A percentile compares a stretch with the other conserved stretches of the same genome.
phyloP scores from a whole-genome alignment of 2,113 vertebrate genomes.

The Syrrhaptes paradoxus region DNA sequence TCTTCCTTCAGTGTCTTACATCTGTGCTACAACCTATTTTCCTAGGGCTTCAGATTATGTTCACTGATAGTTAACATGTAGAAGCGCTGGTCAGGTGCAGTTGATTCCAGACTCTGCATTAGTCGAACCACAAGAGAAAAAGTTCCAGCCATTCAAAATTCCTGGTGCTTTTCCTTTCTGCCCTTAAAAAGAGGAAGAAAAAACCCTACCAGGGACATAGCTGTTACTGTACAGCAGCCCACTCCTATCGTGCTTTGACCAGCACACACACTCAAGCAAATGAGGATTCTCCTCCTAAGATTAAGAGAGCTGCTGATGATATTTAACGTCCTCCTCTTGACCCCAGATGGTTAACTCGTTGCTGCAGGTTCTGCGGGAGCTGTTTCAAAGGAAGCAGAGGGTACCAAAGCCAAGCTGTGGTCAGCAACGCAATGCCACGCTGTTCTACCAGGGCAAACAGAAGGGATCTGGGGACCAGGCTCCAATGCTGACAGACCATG shows the following conservation, averaged over 20 bases:
- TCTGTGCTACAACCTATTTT: slow-evolving; percentile 71
- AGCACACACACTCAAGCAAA: not conserved
- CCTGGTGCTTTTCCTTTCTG: not conserved
- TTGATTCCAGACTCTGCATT: not conserved
- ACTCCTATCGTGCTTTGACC: not conserved
- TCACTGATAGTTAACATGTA: slow-evolving; percentile 57
- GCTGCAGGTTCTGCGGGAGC: not conserved
- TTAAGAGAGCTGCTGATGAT: slow-evolving; percentile 16
- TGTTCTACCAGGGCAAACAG: not conserved
- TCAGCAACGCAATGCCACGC: not conserved
- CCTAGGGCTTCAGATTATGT: slow-evolving; percentile 59
- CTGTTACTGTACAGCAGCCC: not conserved
- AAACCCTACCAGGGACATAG: not conserved
- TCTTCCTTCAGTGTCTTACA: slow-evolving; percentile 65
- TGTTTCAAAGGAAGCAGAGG: not conserved
- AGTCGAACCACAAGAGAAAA: not conserved
- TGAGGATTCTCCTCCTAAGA: slow-evolving; percentile 1
- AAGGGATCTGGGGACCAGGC: not conserved
- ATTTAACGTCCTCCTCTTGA: slow-evolving; percentile 53
- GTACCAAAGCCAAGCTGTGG: fast-evolving
- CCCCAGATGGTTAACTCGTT: not conserved
- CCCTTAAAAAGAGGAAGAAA: not conserved
- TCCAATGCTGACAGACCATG: not conserved
- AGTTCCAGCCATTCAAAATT: not conserved
- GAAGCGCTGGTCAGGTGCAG: slow-evolving; percentile 47